Conservation (phyloP, 2,888 invertebrate species). For the Cantharis rustica region DNA sequence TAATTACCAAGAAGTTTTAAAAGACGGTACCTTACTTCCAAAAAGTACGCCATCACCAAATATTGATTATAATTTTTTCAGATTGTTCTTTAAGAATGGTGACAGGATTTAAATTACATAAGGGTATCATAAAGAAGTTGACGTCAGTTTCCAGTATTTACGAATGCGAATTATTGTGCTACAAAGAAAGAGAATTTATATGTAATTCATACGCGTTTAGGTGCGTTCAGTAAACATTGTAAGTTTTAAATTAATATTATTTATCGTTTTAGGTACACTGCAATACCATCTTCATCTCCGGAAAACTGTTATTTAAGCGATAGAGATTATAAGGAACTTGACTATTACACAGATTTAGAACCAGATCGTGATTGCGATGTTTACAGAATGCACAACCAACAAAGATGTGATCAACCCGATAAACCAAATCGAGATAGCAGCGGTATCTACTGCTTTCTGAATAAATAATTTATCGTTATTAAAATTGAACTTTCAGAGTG, state of each 20-base stretch:
- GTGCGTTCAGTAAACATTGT: conserved; percentile 51
- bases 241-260: background rate
- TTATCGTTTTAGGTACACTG: conserved; percentile 54
- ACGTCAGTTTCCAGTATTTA: conserved; percentile 70
- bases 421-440: conserved; percentile 55
- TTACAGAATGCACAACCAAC: conserved; percentile 71
- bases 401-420: conserved; percentile 56
- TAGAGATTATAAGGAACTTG: conserved; percentile 69
- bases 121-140: conserved; percentile 69
- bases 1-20: conserved; percentile 42
- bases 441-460: conserved; percentile 43
- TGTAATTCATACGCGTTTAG: conserved; percentile 80
- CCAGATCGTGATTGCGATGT: conserved; percentile 79
- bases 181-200: conserved; percentile 69
- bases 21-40: conserved; percentile 49
- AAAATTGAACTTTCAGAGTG: conserved; percentile 65
- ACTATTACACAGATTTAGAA: conserved; percentile 74
- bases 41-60: background rate
- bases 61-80: conserved; percentile 44
- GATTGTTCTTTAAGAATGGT: conserved; percentile 78
- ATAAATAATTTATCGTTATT: background rate
- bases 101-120: conserved; percentile 75
- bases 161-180: conserved; percentile 78
- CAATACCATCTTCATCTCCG: conserved; percentile 59
- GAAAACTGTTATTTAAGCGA: conserved; percentile 82